A percentile compares a stretch with the other conserved stretches of the same genome.
Evolutionary conservation across 1,140 invertebrate species (phyloP).

Genomic region (Lepeophtheirus salmonis): DNA sequence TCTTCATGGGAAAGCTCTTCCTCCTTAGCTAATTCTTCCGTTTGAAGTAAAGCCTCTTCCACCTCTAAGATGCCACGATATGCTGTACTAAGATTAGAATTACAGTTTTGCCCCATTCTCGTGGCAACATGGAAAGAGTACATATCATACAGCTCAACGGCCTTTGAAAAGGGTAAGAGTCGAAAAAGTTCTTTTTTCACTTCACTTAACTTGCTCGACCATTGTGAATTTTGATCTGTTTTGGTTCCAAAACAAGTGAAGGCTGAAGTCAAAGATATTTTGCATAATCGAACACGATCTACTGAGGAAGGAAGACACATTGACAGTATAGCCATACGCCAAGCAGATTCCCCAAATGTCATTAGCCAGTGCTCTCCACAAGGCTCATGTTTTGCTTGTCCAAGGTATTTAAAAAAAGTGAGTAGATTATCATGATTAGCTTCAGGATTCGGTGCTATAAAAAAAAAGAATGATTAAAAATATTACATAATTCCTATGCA

Average conservation of each 20-base stretch:
- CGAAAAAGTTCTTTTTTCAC: neutral
- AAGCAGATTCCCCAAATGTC: constrained; percentile 16
- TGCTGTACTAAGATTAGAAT: neutral
- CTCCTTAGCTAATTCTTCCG: constrained; percentile 2
- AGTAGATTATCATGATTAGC: neutral
- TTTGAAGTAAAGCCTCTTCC: constrained; percentile 9
- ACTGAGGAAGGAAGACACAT: constrained; percentile 12
- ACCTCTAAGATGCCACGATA: constrained; percentile 15
- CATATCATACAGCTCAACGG: constrained; percentile 4
- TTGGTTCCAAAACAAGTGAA: constrained; percentile 3
- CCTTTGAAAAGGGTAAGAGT: constrained; percentile 1
- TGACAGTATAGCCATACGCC: constrained; percentile 14
- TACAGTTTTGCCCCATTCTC: neutral
- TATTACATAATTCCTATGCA: neutral
- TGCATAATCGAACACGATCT: neutral
- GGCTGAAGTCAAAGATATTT: constrained; percentile 4
- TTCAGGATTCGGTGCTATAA: neutral
- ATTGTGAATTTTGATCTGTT: constrained; percentile 4
- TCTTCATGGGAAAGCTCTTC: neutral
- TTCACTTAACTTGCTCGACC: constrained; percentile 10
- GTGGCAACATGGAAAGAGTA: neutral
- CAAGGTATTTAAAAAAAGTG: constrained; percentile 8
- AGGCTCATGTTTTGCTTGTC: constrained; percentile 17
- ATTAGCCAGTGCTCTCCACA: constrained; percentile 15
- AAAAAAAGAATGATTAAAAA: neutral